A percentile compares a stretch with the other conserved stretches of the same genome.
These are phyloP conservation scores for Campylomormyrus numenius DNA, from an alignment of 2,113 vertebrate genomes.

Conservation along the genomic window DNA sequence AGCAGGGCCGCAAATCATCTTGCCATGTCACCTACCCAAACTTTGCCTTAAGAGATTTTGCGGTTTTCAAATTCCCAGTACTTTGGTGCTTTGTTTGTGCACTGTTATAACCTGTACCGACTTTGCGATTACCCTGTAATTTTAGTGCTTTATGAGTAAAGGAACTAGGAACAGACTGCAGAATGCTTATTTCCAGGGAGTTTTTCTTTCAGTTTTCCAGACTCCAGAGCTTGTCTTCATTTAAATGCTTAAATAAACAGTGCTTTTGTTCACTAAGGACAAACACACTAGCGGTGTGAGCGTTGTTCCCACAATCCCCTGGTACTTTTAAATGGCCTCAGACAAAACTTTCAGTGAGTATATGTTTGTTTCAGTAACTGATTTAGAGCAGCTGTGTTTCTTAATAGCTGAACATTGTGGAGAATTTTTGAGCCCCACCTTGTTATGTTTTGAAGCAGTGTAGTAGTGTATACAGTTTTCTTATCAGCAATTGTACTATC, in stretches of 20 bases:
- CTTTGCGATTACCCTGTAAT: neutral
- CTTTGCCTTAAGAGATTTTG: neutral
- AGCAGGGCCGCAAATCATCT: neutral
- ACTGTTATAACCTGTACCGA: neutral
- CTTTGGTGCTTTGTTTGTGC: neutral
- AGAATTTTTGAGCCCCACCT: too few species aligned
- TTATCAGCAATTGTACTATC: neutral
- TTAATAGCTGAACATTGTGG: neutral
- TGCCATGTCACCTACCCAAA: neutral
- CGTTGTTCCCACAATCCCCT: neutral
- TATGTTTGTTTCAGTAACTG: neutral
- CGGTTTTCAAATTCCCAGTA: neutral
- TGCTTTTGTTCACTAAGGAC: neutral
- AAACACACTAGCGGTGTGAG: neutral
- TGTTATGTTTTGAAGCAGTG: neutral
- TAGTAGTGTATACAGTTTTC: neutral
- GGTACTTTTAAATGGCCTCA: neutral
- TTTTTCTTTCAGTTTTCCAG: neutral
- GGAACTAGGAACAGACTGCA: neutral
- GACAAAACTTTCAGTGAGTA: neutral
- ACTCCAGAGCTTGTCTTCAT: neutral
- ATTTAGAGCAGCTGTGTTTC: neutral
- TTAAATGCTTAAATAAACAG: neutral
- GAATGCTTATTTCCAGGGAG: neutral
- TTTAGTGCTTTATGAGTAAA: neutral